Percentiles rank a stretch among this genome's conserved stretches.
These are phyloP conservation scores for Zele albiditarsus DNA, from an alignment of 2,888 invertebrate species.

Conservation along the genomic window DNA sequence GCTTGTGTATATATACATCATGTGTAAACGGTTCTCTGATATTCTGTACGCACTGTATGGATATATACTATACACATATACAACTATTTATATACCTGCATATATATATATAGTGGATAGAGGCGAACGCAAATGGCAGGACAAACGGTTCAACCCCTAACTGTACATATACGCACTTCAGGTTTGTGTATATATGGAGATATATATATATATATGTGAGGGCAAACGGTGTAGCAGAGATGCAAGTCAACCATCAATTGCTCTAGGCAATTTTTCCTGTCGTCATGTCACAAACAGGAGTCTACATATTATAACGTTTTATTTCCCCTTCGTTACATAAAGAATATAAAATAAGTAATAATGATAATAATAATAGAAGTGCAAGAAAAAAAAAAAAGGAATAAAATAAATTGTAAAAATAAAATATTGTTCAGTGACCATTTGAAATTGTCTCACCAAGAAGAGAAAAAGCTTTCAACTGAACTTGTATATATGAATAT, in stretches of 20 bases:
- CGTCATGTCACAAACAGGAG: neutral
- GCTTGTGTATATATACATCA: neutral
- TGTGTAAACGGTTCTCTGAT: conserved; percentile 4
- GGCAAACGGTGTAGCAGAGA: neutral
- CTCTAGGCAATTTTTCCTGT: neutral
- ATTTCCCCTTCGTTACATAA: neutral
- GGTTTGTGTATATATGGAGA: neutral
- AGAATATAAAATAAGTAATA: neutral
- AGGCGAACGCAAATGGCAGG: neutral
- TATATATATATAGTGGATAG: neutral
- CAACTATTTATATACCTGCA: neutral
- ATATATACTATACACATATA: neutral
- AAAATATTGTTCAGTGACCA: neutral
- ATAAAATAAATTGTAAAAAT: neutral
- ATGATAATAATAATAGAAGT: neutral
- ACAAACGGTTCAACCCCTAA: neutral
- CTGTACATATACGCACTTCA: neutral
- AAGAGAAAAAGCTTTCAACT: neutral
- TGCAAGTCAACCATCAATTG: conserved; percentile 6
- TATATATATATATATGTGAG: conserved; percentile 27
- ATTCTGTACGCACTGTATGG: neutral
- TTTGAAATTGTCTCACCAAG: neutral
- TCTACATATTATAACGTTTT: neutral
- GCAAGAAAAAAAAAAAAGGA: neutral
- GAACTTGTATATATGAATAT: neutral